These are phyloP conservation scores for Rachycentron canadum DNA, from an alignment of 2,797 vertebrate genomes.

Conservation along the genomic window DNA sequence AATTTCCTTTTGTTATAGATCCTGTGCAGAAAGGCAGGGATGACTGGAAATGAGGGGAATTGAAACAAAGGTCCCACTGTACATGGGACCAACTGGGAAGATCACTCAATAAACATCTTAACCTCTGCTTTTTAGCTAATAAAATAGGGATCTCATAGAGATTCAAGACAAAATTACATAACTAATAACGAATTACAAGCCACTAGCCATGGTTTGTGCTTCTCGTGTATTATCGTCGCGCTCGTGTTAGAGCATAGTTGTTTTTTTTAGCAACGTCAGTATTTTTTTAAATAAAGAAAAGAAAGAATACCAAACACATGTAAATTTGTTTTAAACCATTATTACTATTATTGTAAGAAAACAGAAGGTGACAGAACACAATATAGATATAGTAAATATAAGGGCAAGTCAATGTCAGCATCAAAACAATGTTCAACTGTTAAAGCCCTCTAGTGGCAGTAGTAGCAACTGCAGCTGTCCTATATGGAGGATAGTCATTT, in stretches of 20 bases:
- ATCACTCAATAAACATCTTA: conserved; percentile 58
- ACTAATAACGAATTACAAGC: conserved; percentile 6
- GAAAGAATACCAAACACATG: too few relatives aligned
- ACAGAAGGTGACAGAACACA: neutral
- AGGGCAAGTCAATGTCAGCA: neutral
- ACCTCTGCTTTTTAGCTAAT: conserved; percentile 47
- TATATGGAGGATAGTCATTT: neutral
- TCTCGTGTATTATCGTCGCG: neutral
- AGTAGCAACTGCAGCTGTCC: neutral
- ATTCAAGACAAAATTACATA: conserved; percentile 10
- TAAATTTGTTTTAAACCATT: too few relatives aligned
- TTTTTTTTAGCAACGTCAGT: too few relatives aligned
- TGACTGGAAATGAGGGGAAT: conserved; percentile 52
- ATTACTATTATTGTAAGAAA: neutral
- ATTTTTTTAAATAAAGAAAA: neutral
- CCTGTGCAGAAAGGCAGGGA: conserved; percentile 40
- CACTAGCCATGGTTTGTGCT: neutral
- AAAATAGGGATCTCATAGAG: conserved; percentile 36
- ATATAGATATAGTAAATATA: neutral
- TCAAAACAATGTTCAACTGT: neutral
- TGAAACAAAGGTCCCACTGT: conserved; percentile 19
- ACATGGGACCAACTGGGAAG: conserved; percentile 49
- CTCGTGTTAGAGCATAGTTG: neutral
- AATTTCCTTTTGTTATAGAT: conserved; percentile 57
- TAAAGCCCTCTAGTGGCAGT: neutral